These are phyloP conservation scores for Chaenogobius annularis DNA, from an alignment of 2,113 vertebrate species.

Conservation along the genomic window DNA sequence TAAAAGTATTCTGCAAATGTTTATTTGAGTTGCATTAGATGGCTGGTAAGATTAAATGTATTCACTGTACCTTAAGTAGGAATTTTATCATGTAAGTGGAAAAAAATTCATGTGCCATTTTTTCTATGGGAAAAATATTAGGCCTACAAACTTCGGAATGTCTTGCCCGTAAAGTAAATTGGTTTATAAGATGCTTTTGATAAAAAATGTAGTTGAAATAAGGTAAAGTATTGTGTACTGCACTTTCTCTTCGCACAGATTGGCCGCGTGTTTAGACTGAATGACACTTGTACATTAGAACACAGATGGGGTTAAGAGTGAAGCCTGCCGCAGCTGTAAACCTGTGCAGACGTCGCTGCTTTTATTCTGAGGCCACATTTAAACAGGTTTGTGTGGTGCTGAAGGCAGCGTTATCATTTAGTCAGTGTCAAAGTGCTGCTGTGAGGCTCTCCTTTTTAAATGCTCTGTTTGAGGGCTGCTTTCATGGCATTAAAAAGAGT, in stretches of 20 bases:
- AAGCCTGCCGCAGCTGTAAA: conserved; percentile 29
- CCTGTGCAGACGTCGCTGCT: conserved; percentile 14
- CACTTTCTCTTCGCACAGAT: not conserved
- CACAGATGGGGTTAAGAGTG: not conserved
- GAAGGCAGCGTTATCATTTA: conserved; percentile 45
- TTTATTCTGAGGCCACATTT: conserved; percentile 29
- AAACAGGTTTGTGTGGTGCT: conserved; percentile 42
- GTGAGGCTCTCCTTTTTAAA: conserved; percentile 43
- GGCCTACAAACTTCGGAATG: not conserved
- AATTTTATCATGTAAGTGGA: not conserved
- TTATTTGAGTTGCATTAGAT: not conserved
- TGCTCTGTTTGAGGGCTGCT: conserved; percentile 26
- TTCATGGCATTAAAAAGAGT: conserved; percentile 54
- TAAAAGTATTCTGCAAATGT: not conserved
- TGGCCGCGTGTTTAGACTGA: not conserved
- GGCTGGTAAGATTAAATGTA: not conserved
- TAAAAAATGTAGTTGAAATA: not conserved
- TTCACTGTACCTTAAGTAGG: not conserved
- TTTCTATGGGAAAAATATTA: too few species aligned
- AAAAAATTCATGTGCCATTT: too few species aligned
- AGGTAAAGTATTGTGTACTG: too few species aligned
- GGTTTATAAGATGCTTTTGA: not conserved
- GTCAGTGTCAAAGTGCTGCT: conserved; percentile 39
- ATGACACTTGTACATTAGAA: conserved; percentile 7
- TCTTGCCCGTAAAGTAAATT: not conserved